A percentile compares a stretch with the other conserved stretches of the same genome.
These are phyloP conservation scores for Lycia hirtaria DNA, from an alignment of 2,888 invertebrate species.

Conservation along the genomic window DNA sequence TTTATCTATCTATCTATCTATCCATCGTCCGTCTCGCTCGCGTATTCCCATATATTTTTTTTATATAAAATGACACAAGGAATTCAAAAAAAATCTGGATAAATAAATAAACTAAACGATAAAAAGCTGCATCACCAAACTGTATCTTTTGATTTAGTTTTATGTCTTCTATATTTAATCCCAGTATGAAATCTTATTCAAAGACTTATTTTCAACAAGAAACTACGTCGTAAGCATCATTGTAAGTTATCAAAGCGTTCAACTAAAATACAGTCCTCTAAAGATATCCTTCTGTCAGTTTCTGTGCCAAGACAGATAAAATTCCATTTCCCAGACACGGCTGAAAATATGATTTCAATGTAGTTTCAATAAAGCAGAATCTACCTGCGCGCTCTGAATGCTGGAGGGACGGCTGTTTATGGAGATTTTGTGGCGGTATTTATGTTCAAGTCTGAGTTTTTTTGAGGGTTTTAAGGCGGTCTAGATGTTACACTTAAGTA, in stretches of 20 bases:
- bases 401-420: constrained; percentile 3
- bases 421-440: neutral
- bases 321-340: constrained; percentile 10
- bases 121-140: no score
- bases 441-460: neutral
- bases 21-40: no score
- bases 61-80: no score
- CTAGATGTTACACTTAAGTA: neutral
- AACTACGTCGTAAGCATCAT: no score
- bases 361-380: constrained; percentile 14
- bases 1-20: no score
- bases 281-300: neutral
- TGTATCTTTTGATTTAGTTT: no score
- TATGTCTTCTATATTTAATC: no score
- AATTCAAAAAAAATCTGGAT: no score
- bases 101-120: no score
- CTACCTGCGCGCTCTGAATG: constrained; percentile 6
- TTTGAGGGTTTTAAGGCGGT: neutral
- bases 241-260: neutral
- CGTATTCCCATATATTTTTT: no score
- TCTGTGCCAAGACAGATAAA: constrained; percentile 16
- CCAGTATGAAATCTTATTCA: no score
- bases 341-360: constrained; percentile 21
- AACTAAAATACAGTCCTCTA: neutral
- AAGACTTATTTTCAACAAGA: no score